Conservation (phyloP, 2,113 vertebrate genomes). For the Theristicus caerulescens region DNA sequence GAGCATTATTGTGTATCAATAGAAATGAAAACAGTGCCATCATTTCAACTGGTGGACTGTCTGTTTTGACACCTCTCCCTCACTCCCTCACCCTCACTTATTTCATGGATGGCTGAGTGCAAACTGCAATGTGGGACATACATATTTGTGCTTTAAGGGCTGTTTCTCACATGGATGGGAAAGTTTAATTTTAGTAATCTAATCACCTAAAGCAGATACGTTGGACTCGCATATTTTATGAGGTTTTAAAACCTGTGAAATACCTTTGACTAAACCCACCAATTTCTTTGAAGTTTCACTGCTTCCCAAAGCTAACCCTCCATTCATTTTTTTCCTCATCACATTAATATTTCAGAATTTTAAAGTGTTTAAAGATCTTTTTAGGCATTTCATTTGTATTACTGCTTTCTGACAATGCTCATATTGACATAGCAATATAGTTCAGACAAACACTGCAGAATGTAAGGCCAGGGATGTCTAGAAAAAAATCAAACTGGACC, state of each 20-base stretch:
- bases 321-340: background rate
- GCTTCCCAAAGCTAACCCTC: background rate
- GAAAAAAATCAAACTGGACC: background rate
- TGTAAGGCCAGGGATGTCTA: background rate
- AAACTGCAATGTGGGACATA: background rate
- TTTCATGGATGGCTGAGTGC: background rate
- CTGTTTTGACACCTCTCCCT: background rate
- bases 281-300: background rate
- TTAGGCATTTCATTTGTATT: background rate
- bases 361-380: background rate
- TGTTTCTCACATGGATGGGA: background rate
- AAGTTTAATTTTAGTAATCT: constrained; percentile 10
- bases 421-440: background rate
- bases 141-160: background rate
- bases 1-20: background rate
- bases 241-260: background rate
- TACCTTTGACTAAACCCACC: background rate
- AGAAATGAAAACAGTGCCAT: background rate
- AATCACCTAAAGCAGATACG: background rate
- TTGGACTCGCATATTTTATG: background rate
- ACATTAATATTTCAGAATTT: background rate
- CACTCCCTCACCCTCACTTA: background rate
- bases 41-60: background rate
- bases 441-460: background rate
- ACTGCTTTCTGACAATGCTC: background rate